A percentile compares a stretch with the other conserved stretches of the same genome.
phyloP scores from a whole-genome alignment of 2,888 invertebrate genomes.

The Archaeoteleia sp. region DNA sequence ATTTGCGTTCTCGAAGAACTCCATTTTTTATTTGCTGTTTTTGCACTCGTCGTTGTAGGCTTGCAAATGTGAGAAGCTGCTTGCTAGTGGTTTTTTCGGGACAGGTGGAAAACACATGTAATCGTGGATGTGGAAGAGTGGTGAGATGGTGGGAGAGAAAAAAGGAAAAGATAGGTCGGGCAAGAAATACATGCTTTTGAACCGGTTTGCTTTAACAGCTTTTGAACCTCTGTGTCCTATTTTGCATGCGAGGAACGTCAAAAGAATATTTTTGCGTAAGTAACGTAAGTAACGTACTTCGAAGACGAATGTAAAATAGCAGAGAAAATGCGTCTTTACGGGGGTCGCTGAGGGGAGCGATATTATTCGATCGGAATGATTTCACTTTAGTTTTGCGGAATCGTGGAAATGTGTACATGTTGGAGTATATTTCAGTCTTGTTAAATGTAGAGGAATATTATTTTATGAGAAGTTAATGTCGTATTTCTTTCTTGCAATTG shows the following conservation, averaged over 20 bases:
- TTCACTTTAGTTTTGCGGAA: slow-evolving; percentile 21
- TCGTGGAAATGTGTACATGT: too few relatives aligned
- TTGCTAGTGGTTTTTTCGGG: background rate
- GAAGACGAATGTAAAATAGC: slow-evolving; percentile 32
- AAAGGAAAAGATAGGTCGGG: slow-evolving; percentile 1
- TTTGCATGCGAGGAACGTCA: slow-evolving; percentile 16
- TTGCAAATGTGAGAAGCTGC: background rate
- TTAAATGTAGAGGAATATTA: too few relatives aligned
- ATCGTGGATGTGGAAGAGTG: slow-evolving; percentile 9
- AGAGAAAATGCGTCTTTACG: slow-evolving; percentile 20
- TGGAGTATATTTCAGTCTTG: background rate
- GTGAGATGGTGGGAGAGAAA: slow-evolving; percentile 4
- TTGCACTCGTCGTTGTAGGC: background rate
- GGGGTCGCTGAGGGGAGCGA: slow-evolving; percentile 1
- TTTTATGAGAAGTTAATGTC: too few relatives aligned
- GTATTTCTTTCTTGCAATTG: too few relatives aligned
- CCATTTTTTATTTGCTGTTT: background rate
- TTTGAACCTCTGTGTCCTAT: slow-evolving; percentile 24
- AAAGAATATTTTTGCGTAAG: slow-evolving; percentile 31
- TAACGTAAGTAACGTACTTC: slow-evolving; percentile 19
- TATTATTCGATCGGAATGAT: slow-evolving; percentile 25
- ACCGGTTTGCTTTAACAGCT: slow-evolving; percentile 33
- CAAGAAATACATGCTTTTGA: slow-evolving; percentile 44
- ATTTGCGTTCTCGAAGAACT: background rate
- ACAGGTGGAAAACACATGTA: slow-evolving; percentile 9